Evolutionary conservation across 2,113 vertebrate species (phyloP).

Genomic region (Micronycteris hirsuta): DNA sequence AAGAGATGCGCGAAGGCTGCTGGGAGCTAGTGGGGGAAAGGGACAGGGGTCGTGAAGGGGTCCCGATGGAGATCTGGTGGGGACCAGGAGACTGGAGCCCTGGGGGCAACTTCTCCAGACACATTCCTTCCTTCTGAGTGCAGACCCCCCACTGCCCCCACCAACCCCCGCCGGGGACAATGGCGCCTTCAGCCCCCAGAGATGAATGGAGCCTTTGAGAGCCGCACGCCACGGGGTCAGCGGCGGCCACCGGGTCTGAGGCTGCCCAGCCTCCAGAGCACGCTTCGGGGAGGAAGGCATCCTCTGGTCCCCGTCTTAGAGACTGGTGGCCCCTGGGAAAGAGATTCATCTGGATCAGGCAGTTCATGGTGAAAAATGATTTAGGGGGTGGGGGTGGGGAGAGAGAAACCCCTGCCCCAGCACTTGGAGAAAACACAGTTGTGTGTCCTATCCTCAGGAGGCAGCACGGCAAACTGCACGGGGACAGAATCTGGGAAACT

Average conservation of each 20-base stretch:
- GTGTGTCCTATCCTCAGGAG: background rate
- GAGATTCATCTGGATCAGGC: background rate
- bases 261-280: constrained; percentile 26
- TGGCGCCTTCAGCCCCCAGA: constrained; percentile 73
- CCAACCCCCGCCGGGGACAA: constrained; percentile 44
- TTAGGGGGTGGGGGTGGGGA: background rate
- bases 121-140: constrained; percentile 75
- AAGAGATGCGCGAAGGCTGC: constrained; percentile 13
- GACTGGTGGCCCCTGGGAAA: background rate
- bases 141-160: constrained; percentile 27
- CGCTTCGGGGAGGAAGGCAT: background rate
- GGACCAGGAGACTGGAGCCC: constrained; percentile 47
- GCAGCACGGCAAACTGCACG: background rate
- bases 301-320: background rate
- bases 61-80: constrained; percentile 37
- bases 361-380: background rate
- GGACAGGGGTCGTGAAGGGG: constrained; percentile 29
- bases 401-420: background rate
- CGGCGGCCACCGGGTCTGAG: constrained; percentile 52
- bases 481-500: background rate
- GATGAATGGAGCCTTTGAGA: constrained; percentile 72
- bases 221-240: constrained; percentile 70
- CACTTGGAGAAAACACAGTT: background rate
- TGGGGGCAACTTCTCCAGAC: constrained; percentile 69
- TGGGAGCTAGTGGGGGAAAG: constrained; percentile 8